Evolutionary conservation across 2,888 invertebrate species (phyloP).

Genomic region (Spodoptera picta): DNA sequence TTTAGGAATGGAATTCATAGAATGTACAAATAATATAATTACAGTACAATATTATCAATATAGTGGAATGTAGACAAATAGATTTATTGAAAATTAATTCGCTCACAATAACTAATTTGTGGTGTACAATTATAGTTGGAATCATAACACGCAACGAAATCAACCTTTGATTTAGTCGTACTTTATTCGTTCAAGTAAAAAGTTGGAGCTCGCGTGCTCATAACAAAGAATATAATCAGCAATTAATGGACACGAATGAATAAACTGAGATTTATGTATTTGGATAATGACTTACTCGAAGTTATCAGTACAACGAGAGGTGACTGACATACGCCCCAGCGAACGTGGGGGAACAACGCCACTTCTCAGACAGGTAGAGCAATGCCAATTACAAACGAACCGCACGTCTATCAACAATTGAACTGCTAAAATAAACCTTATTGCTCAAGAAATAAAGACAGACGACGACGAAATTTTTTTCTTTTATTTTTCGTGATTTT

Average conservation of each 20-base stretch:
- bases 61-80: not conserved
- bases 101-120: constrained; percentile 7
- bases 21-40: too few species aligned
- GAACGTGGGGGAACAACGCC: constrained; percentile 35
- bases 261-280: constrained; percentile 38
- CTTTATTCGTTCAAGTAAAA: constrained; percentile 35
- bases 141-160: constrained; percentile 22
- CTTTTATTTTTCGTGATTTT: constrained; percentile 11
- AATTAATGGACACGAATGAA: constrained; percentile 33
- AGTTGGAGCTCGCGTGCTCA: constrained; percentile 27
- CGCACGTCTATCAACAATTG: too few species aligned
- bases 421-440: too few species aligned
- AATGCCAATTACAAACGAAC: constrained; percentile 21
- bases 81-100: constrained; percentile 3
- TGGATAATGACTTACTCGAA: constrained; percentile 33
- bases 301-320: constrained; percentile 37
- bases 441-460: too few species aligned
- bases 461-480: not conserved
- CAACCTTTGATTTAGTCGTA: constrained; percentile 16
- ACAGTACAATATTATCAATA: not conserved
- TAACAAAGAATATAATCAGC: constrained; percentile 17
- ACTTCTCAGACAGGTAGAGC: constrained; percentile 15
- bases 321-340: constrained; percentile 45
- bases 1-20: too few species aligned
- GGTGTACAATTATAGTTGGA: constrained; percentile 16